Conservation (phyloP, 64 coral and sea anemone genomes). For the Trachythela sp. region DNA sequence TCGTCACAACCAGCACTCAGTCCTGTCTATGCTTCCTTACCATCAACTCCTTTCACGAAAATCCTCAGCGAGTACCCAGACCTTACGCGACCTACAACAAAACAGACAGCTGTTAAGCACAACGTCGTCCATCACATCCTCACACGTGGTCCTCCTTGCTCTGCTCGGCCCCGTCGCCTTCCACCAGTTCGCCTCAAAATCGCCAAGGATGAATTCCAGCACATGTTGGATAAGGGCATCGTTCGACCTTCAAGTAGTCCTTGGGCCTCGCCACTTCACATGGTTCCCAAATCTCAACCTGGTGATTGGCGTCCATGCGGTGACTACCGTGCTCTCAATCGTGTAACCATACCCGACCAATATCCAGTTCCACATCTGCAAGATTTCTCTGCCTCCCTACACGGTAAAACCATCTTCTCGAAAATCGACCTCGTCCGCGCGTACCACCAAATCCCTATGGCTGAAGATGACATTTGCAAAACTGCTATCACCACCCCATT, state of each 20-base stretch:
- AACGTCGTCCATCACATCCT: background rate
- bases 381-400: background rate
- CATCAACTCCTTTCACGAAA: background rate
- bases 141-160: background rate
- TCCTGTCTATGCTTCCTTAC: background rate
- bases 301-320: too few relatives aligned
- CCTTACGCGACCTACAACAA: background rate
- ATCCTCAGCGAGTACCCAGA: background rate
- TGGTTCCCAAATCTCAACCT: too few relatives aligned
- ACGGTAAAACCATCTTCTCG: background rate
- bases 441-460: too few relatives aligned
- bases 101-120: background rate
- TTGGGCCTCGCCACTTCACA: too few relatives aligned
- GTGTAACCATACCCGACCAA: background rate
- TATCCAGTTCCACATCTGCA: background rate
- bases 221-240: too few relatives aligned
- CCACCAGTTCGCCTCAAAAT: background rate
- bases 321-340: slow-evolving; percentile 2
- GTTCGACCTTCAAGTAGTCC: too few relatives aligned
- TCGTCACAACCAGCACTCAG: background rate
- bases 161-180: background rate
- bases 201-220: too few relatives aligned
- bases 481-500: too few relatives aligned
- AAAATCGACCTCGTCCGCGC: slow-evolving; percentile 25
- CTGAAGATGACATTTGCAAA: too few relatives aligned